phyloP scores from a whole-genome alignment of 2,113 vertebrate genomes.

The Seriola rivoliana region DNA sequence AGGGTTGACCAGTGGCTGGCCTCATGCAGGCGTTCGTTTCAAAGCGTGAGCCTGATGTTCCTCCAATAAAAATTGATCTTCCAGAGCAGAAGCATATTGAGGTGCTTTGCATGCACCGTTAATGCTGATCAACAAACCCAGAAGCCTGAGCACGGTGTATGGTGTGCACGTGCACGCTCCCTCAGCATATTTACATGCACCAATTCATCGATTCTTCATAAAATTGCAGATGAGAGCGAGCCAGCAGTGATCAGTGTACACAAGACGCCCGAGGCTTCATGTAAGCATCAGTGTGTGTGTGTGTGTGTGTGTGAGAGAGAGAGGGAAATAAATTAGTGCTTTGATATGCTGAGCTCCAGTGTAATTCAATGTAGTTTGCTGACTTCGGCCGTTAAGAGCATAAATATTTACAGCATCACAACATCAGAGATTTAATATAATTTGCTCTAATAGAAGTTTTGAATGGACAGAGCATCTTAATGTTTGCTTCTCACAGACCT shows the following conservation, averaged over 20 bases:
- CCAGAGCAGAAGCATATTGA: constrained; percentile 56
- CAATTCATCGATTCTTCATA: constrained; percentile 74
- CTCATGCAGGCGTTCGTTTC: constrained; percentile 17
- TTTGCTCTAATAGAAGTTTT: background rate
- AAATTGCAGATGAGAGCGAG: constrained; percentile 68
- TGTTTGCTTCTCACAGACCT: background rate
- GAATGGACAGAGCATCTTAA: background rate
- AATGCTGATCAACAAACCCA: constrained; percentile 70
- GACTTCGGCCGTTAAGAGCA: constrained; percentile 10
- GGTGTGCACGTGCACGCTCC: background rate
- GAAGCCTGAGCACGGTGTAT: constrained; percentile 38
- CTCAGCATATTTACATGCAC: constrained; percentile 24
- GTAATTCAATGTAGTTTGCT: constrained; percentile 8
- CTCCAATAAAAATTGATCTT: constrained; percentile 73
- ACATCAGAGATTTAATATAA: background rate
- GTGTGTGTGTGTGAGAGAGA: background rate
- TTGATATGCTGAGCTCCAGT: constrained; percentile 22
- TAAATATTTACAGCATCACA: background rate
- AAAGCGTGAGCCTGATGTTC: constrained; percentile 22
- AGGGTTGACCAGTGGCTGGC: constrained; percentile 11
- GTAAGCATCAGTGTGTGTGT: constrained; percentile 14
- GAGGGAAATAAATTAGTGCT: background rate
- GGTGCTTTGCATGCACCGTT: constrained; percentile 60
- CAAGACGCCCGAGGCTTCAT: constrained; percentile 28
- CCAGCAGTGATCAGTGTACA: constrained; percentile 57